Percentiles rank a stretch among this genome's conserved stretches.
These are phyloP conservation scores for Rhinichthys osculus DNA, from an alignment of 2,797 vertebrate species.

Conservation along the genomic window DNA sequence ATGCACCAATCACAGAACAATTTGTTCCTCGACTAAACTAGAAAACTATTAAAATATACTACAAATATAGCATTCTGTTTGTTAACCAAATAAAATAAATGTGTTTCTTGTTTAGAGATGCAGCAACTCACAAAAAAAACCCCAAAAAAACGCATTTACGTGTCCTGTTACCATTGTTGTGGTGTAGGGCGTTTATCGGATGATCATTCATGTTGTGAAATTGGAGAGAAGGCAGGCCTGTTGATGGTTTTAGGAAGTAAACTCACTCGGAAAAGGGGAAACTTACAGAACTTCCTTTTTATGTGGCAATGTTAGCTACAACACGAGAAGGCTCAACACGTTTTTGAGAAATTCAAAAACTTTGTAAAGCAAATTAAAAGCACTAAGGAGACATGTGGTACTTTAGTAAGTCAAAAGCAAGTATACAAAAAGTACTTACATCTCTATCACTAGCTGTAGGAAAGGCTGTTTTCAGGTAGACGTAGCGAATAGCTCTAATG, in stretches of 20 bases:
- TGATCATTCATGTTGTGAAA: constrained; percentile 15
- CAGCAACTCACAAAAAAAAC: background rate
- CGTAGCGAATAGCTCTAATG: constrained; percentile 87
- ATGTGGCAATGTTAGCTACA: background rate
- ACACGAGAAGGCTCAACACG: background rate
- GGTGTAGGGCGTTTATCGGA: background rate
- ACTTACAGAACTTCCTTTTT: constrained; percentile 44
- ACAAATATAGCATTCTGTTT: background rate
- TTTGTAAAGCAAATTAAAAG: background rate
- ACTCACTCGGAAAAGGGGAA: constrained; percentile 37
- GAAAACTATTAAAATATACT: background rate
- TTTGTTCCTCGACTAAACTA: background rate
- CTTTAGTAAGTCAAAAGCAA: background rate
- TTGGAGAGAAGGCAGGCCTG: constrained; percentile 3
- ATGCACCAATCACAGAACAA: background rate
- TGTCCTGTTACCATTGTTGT: background rate
- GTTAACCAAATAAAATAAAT: background rate
- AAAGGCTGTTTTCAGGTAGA: constrained; percentile 86
- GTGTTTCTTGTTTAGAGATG: background rate
- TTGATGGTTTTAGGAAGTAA: constrained; percentile 45
- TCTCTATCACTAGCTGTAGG: constrained; percentile 83
- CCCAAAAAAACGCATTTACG: background rate
- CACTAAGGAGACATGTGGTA: background rate
- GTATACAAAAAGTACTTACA: constrained; percentile 72
- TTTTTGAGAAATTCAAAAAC: background rate